Evolutionary conservation across 2,113 vertebrate species (phyloP).

Genomic region (Strigops habroptila): DNA sequence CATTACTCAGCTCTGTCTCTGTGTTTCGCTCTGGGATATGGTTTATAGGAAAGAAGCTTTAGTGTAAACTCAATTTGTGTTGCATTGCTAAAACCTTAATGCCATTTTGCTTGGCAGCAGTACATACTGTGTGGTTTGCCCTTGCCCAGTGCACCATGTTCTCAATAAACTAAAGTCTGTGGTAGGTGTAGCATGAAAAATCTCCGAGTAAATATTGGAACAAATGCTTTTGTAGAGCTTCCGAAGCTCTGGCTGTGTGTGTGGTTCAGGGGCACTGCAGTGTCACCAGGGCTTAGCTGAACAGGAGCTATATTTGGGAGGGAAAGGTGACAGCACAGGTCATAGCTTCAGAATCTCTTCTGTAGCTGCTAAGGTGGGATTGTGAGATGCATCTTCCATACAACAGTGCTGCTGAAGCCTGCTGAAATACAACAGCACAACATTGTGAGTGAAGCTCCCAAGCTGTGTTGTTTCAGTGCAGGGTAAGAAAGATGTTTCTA

Average conservation of each 20-base stretch:
- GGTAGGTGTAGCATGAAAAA: constrained; percentile 65
- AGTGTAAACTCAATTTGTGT: constrained; percentile 48
- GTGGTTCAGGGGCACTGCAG: background rate
- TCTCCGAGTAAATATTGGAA: constrained; percentile 53
- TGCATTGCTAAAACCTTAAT: constrained; percentile 61
- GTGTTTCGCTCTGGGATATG: constrained; percentile 24
- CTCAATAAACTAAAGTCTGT: constrained; percentile 28
- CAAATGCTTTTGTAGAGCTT: constrained; percentile 36
- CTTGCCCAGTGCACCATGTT: constrained; percentile 47
- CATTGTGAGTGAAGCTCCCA: fast-evolving
- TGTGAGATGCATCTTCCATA: background rate
- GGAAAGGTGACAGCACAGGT: background rate
- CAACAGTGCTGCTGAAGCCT: background rate
- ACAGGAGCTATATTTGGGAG: constrained; percentile 17
- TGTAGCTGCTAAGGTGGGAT: background rate
- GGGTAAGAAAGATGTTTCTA: background rate
- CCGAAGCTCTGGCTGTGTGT: background rate
- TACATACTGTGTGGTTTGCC: constrained; percentile 18
- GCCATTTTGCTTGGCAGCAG: constrained; percentile 54
- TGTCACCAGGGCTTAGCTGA: background rate
- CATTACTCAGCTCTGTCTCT: constrained; percentile 24
- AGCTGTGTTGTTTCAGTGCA: background rate
- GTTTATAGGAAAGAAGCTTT: constrained; percentile 51
- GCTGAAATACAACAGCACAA: background rate
- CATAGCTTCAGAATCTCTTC: background rate